These are phyloP conservation scores for Nerophis lumbriciformis DNA, from an alignment of 2,113 vertebrate species.

Conservation along the genomic window DNA sequence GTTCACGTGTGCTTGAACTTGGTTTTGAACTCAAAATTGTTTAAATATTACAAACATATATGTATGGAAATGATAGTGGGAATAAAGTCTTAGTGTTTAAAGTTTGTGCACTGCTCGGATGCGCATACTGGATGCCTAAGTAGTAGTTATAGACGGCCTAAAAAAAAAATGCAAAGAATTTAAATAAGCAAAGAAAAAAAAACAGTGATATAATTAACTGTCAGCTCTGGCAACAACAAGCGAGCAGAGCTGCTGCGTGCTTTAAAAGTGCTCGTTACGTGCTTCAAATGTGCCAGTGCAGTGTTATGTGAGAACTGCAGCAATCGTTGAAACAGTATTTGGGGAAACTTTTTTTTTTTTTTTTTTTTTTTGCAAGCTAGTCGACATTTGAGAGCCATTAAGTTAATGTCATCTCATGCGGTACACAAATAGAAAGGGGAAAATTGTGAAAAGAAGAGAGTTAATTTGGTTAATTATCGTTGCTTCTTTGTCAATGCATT, in stretches of 20 bases:
- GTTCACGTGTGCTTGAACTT: slow-evolving; percentile 62
- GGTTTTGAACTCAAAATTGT: slow-evolving; percentile 58
- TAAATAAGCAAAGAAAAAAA: slow-evolving; percentile 2
- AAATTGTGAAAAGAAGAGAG: slow-evolving; percentile 7
- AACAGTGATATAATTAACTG: neutral
- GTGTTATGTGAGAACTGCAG: slow-evolving; percentile 63
- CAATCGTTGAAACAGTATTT: slow-evolving; percentile 57
- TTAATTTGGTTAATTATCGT: no score
- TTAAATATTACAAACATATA: neutral
- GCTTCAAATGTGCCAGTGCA: slow-evolving; percentile 43
- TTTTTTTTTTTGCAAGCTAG: slow-evolving; percentile 58
- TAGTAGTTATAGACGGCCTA: neutral
- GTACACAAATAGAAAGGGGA: slow-evolving; percentile 55
- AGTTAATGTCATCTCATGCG: slow-evolving; percentile 28
- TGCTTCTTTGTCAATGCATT: no score
- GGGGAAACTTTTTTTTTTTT: slow-evolving; percentile 28
- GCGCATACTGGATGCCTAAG: neutral
- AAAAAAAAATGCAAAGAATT: slow-evolving; percentile 3
- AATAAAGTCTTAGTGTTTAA: neutral
- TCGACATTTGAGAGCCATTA: slow-evolving; percentile 52
- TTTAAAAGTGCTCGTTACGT: slow-evolving; percentile 15
- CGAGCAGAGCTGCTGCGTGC: slow-evolving; percentile 25
- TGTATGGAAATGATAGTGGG: neutral
- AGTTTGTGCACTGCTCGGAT: neutral
- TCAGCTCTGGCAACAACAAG: neutral